These are phyloP conservation scores for Mesocricetus auratus DNA, from an alignment of 2,113 vertebrate genomes.

Conservation along the genomic window DNA sequence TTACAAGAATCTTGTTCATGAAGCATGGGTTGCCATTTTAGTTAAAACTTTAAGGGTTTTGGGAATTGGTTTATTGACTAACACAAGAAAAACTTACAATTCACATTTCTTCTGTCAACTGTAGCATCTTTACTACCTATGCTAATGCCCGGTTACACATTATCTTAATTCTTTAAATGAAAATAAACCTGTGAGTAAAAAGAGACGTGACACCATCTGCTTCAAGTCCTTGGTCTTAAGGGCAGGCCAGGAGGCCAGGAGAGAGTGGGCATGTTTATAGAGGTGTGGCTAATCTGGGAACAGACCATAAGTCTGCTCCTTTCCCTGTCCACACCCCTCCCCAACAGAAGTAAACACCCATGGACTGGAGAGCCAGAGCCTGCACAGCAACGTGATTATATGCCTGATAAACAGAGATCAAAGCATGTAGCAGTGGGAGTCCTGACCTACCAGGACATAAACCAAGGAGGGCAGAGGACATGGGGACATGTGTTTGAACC, in stretches of 20 bases:
- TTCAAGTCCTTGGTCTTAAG: neutral
- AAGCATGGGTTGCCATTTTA: neutral
- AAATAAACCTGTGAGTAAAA: conserved; percentile 13
- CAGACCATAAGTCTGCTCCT: neutral
- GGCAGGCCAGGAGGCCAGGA: neutral
- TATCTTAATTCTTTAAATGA: conserved; percentile 25
- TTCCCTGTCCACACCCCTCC: neutral
- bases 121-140: neutral
- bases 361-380: neutral
- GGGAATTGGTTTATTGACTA: conserved; percentile 15
- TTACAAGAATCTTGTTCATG: conserved; percentile 26
- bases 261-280: neutral
- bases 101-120: neutral
- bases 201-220: neutral
- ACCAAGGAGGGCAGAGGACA: neutral
- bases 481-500: neutral
- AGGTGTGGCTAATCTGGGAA: neutral
- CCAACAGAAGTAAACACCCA: neutral
- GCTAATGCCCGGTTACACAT: neutral
- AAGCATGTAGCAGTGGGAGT: neutral
- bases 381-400: neutral
- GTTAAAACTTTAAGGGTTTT: neutral
- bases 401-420: neutral
- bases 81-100: neutral
- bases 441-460: neutral